These are phyloP conservation scores for Aphelenchoides avenae DNA, from an alignment of 1,140 invertebrate genomes.

Conservation along the genomic window DNA sequence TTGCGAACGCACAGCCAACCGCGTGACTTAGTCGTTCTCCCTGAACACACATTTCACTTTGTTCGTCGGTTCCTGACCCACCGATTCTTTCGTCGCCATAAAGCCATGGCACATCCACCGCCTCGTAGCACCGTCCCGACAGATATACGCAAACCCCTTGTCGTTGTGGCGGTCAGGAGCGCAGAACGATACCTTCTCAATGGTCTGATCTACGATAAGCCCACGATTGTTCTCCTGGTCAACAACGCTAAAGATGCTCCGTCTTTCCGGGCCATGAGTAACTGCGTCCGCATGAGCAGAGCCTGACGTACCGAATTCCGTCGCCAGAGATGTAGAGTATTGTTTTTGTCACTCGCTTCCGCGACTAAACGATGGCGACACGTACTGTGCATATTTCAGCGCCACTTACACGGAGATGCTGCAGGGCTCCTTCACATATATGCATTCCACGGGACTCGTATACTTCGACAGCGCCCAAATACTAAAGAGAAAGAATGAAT, in stretches of 20 bases:
- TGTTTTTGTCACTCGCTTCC: conserved; percentile 78
- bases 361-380: conserved; percentile 67
- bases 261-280: too few species aligned
- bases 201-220: conserved; percentile 97
- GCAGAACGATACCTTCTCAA: conserved; percentile 99
- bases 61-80: conserved; percentile 9
- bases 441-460: conserved; percentile 98
- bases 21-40: conserved; percentile 95
- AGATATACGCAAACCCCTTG: conserved; percentile 90
- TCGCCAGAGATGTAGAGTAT: conserved; percentile 93
- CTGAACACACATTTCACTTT: conserved; percentile 59
- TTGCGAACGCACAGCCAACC: conserved; percentile 96
- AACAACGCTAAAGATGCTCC: too few species aligned
- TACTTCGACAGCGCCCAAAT: conserved; percentile 96
- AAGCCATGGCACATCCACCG: conserved; percentile 99
- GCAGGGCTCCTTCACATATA: conserved; percentile 96
- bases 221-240: conserved; percentile 95
- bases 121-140: conserved; percentile 74
- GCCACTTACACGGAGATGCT: conserved; percentile 65
- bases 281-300: too few species aligned
- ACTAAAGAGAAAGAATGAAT: conserved; percentile 66
- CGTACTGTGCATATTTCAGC: conserved; percentile 5
- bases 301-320: too few species aligned
- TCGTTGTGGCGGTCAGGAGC: conserved; percentile 97
- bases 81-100: conserved; percentile 78